Percentiles rank a stretch among this genome's conserved stretches.
These are phyloP conservation scores for Hippotragus niger DNA, from an alignment of 2,113 vertebrate genomes.

Conservation along the genomic window DNA sequence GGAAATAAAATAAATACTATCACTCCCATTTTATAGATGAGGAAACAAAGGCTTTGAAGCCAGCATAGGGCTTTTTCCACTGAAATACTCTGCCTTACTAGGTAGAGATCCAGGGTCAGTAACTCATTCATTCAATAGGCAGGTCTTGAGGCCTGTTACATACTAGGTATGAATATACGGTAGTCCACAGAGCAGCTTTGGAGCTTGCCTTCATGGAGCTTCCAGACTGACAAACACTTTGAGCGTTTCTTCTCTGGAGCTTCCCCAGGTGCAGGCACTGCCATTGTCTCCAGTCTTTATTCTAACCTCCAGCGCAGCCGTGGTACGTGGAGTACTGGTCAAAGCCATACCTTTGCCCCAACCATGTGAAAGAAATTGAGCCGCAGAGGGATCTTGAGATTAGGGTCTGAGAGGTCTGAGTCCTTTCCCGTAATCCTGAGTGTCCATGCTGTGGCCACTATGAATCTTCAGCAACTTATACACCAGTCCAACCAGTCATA, in stretches of 20 bases:
- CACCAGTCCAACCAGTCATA: neutral
- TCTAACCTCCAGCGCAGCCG: neutral
- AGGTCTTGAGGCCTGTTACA: neutral
- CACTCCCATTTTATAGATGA: neutral
- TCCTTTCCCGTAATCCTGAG: neutral
- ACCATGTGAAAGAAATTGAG: neutral
- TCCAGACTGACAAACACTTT: neutral
- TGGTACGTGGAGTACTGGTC: neutral
- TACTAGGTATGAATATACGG: neutral
- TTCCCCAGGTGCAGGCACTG: neutral
- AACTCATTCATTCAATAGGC: neutral
- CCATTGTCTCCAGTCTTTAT: neutral
- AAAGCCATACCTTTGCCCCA: neutral
- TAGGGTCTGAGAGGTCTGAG: neutral
- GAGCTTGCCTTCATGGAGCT: neutral
- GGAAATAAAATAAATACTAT: neutral
- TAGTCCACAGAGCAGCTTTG: neutral
- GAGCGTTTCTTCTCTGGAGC: neutral
- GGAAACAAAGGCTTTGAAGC: slow-evolving; percentile 34
- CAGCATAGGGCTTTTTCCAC: neutral
- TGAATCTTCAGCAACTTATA: neutral
- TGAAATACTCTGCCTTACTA: neutral
- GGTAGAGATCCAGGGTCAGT: neutral
- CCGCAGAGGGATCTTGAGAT: neutral
- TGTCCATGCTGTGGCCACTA: neutral